Conservation (phyloP, 2,797 vertebrate genomes). For the Sebastes diploproa region DNA sequence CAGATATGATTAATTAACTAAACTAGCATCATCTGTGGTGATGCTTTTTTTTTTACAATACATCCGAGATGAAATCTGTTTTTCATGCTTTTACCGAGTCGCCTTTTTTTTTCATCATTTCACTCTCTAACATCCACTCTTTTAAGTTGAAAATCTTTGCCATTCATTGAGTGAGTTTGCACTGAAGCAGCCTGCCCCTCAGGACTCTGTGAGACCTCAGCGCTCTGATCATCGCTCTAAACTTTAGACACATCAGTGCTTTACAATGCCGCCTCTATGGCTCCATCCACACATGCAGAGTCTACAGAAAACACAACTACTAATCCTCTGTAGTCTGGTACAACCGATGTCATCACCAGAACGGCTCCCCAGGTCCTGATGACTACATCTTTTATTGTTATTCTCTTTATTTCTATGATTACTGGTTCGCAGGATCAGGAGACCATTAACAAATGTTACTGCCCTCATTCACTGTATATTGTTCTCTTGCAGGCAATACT, state of each 20-base stretch:
- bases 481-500: constrained; percentile 40
- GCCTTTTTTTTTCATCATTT: neutral
- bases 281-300: constrained; percentile 9
- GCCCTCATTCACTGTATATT: constrained; percentile 35
- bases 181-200: constrained; percentile 53
- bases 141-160: neutral
- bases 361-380: constrained; percentile 33
- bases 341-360: constrained; percentile 21
- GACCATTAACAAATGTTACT: constrained; percentile 15
- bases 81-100: constrained; percentile 1
- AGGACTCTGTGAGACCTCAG: constrained; percentile 47
- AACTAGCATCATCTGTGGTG: constrained; percentile 9
- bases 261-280: constrained; percentile 23
- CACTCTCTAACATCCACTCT: neutral
- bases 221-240: constrained; percentile 40
- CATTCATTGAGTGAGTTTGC: constrained; percentile 32
- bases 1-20: constrained; percentile 45
- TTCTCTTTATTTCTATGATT: constrained; percentile 22
- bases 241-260: constrained; percentile 48
- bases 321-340: constrained; percentile 21
- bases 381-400: constrained; percentile 22
- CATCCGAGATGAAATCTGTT: constrained; percentile 62
- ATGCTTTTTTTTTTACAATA: neutral
- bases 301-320: constrained; percentile 6
- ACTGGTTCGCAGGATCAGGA: constrained; percentile 18